These are phyloP conservation scores for Manis crassicaudata DNA, from an alignment of 2,797 vertebrate genomes.

Conservation along the genomic window DNA sequence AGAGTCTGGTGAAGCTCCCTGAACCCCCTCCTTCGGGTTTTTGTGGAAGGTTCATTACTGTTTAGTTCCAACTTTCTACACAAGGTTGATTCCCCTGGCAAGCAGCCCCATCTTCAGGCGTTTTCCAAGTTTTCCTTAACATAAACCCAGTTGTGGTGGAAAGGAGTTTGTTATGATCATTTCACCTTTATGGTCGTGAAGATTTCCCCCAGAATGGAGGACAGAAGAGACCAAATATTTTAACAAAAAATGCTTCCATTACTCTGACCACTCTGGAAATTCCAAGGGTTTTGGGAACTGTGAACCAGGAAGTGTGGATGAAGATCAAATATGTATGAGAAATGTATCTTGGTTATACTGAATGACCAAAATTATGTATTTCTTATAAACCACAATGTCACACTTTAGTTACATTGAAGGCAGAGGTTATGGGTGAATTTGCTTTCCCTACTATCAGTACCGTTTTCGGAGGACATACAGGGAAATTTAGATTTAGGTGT, in stretches of 20 bases:
- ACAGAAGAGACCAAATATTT: not conserved
- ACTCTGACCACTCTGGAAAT: not conserved
- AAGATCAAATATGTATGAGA: not conserved
- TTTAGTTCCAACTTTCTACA: not conserved
- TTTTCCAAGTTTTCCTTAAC: not conserved
- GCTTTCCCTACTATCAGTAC: not conserved
- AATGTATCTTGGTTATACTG: not conserved
- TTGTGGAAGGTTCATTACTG: not conserved
- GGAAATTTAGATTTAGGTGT: not conserved
- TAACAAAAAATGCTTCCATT: not conserved
- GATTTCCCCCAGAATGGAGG: not conserved
- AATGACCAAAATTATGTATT: not conserved
- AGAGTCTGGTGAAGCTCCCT: not conserved
- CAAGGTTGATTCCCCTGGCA: not conserved
- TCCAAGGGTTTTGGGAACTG: not conserved
- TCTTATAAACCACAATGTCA: not conserved
- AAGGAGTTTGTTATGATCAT: not conserved
- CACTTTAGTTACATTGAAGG: not conserved
- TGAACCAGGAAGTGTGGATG: not conserved
- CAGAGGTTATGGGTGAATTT: not conserved
- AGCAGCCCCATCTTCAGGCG: not conserved
- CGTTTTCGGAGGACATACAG: not conserved
- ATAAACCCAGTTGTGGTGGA: not conserved
- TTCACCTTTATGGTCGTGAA: not conserved
- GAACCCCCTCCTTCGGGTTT: not conserved